Percentiles rank a stretch among this genome's conserved stretches.
phyloP scores from a whole-genome alignment of 2,888 invertebrate genomes.

The Drosophila suboccidentalis region DNA sequence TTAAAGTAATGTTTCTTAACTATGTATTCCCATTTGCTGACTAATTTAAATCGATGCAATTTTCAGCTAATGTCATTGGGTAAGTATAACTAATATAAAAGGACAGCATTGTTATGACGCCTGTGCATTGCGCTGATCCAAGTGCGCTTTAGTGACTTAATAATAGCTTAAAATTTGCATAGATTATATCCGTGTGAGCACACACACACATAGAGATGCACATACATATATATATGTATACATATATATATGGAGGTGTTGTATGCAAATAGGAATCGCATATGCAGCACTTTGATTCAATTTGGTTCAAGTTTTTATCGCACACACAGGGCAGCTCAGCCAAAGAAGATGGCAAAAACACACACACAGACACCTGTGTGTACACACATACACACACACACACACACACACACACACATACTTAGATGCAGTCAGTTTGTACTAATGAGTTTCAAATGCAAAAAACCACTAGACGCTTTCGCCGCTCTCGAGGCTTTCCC shows the following conservation, averaged over 20 bases:
- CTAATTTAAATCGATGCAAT: background rate
- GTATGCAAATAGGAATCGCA: slow-evolving; percentile 51
- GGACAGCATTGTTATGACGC: slow-evolving; percentile 31
- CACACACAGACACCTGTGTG: slow-evolving; percentile 2
- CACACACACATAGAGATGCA: slow-evolving; percentile 8
- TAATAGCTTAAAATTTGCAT: slow-evolving; percentile 70
- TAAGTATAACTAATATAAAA: slow-evolving; percentile 23
- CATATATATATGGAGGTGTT: slow-evolving; percentile 12
- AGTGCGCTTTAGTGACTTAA: slow-evolving; percentile 69
- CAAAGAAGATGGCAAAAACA: slow-evolving; percentile 30
- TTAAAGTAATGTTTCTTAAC: background rate
- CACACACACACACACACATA: slow-evolving; percentile 11
- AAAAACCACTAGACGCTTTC: slow-evolving; percentile 59
- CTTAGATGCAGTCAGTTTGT: slow-evolving; percentile 29
- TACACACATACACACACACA: slow-evolving; percentile 5
- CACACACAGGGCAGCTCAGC: slow-evolving; percentile 32
- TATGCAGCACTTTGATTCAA: slow-evolving; percentile 68
- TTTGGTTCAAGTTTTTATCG: slow-evolving; percentile 63
- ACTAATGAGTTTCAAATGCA: slow-evolving; percentile 76
- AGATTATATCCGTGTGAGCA: slow-evolving; percentile 39
- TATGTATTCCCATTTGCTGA: background rate
- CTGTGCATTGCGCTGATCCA: slow-evolving; percentile 43
- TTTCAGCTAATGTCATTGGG: slow-evolving; percentile 2
- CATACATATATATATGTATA: background rate
- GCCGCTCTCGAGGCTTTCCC: slow-evolving; percentile 43